These are phyloP conservation scores for Strix aluco DNA, from an alignment of 2,113 vertebrate species.

Conservation along the genomic window DNA sequence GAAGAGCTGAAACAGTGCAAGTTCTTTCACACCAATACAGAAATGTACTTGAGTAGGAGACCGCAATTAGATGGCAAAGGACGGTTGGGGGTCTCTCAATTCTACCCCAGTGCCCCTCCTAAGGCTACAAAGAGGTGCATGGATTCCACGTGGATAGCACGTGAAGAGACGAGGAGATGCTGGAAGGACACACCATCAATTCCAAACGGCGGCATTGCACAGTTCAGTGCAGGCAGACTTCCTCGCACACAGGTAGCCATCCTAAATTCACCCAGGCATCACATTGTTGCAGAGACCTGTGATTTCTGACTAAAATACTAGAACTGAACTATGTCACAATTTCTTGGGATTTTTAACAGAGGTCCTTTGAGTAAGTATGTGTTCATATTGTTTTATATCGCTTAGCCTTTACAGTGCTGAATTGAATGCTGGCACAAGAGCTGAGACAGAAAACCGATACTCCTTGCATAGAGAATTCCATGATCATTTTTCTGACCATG, in stretches of 20 bases:
- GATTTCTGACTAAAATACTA: not conserved
- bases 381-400: not conserved
- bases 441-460: not conserved
- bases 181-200: not conserved
- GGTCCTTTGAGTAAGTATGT: not conserved
- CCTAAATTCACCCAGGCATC: not conserved
- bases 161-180: fast-evolving
- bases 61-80: not conserved
- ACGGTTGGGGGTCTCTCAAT: not conserved
- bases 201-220: not conserved
- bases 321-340: not conserved
- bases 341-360: not conserved
- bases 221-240: not conserved
- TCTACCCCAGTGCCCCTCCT: not conserved
- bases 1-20: not conserved
- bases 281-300: too few species aligned
- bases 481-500: not conserved
- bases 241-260: too few species aligned
- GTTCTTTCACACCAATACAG: not conserved
- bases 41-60: not conserved
- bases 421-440: not conserved
- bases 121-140: not conserved
- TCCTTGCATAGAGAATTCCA: fast-evolving
- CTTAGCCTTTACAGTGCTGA: not conserved
- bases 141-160: fast-evolving